phyloP scores from a whole-genome alignment of 2,113 vertebrate species.

The Xiphias gladius region DNA sequence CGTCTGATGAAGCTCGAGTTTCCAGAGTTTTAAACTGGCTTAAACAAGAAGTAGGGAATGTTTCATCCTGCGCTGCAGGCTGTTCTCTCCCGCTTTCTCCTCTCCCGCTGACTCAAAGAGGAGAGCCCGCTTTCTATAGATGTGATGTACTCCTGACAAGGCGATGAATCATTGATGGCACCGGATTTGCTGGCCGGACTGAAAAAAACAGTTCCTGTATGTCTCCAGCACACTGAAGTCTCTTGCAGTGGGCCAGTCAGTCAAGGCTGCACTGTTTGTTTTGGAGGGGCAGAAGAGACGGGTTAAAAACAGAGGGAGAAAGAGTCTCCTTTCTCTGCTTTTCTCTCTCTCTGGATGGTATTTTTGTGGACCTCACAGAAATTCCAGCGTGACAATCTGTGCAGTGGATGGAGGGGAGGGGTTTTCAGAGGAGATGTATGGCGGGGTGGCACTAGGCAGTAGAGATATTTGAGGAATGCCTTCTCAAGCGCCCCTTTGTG shows the following conservation, averaged over 20 bases:
- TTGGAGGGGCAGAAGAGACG: slow-evolving; percentile 30
- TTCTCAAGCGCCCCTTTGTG: slow-evolving; percentile 71
- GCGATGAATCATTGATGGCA: slow-evolving; percentile 82
- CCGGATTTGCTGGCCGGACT: slow-evolving; percentile 77
- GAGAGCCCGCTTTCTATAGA: slow-evolving; percentile 56
- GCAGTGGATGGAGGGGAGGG: slow-evolving; percentile 14
- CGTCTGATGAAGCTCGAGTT: slow-evolving; percentile 9
- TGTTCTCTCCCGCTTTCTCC: slow-evolving; percentile 32
- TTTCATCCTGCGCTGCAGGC: slow-evolving; percentile 51
- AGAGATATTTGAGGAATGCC: slow-evolving; percentile 80
- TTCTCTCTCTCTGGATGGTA: slow-evolving; percentile 40
- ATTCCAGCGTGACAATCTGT: slow-evolving; percentile 59
- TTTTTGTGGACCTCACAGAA: slow-evolving; percentile 57
- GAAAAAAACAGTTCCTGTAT: slow-evolving; percentile 37
- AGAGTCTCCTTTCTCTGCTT: slow-evolving; percentile 44
- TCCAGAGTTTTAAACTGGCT: slow-evolving; percentile 12
- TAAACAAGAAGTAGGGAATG: not conserved
- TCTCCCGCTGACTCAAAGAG: slow-evolving; percentile 52
- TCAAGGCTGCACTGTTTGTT: slow-evolving; percentile 44
- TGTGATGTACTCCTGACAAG: slow-evolving; percentile 71
- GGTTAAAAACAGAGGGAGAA: slow-evolving; percentile 23
- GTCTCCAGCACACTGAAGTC: slow-evolving; percentile 54
- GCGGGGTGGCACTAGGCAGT: slow-evolving; percentile 46
- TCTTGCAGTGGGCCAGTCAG: slow-evolving; percentile 51
- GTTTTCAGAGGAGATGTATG: slow-evolving; percentile 39